These are phyloP conservation scores for Stichodactyla mertensii DNA, from an alignment of 64 coral and sea anemone genomes.

Conservation along the genomic window DNA sequence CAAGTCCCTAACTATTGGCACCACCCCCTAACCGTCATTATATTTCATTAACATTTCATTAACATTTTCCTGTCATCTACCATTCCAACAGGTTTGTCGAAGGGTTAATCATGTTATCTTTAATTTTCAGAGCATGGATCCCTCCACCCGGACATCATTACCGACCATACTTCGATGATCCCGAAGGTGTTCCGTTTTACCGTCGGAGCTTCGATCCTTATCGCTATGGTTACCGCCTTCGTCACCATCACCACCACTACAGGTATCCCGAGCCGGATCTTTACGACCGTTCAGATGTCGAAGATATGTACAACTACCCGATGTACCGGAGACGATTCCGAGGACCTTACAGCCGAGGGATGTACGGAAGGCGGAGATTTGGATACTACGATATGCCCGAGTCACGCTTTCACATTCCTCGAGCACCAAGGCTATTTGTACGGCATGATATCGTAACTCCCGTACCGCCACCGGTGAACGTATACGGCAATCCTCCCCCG, in stretches of 20 bases:
- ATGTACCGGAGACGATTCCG: conserved; percentile 14
- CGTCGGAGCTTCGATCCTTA: conserved; percentile 50
- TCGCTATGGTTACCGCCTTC: conserved; percentile 43
- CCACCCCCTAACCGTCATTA: background rate
- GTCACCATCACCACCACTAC: conserved; percentile 42
- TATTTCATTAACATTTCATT: background rate
- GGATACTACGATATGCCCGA: background rate
- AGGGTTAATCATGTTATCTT: background rate
- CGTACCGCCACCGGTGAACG: conserved; percentile 65
- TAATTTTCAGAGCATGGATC: conserved; percentile 14
- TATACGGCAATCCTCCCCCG: conserved; percentile 72
- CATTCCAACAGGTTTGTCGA: background rate
- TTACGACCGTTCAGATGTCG: conserved; percentile 44
- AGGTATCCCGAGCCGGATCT: conserved; percentile 30
- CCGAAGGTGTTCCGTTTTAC: conserved; percentile 57
- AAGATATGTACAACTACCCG: conserved; percentile 26
- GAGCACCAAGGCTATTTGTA: conserved; percentile 18
- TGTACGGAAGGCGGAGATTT: conserved; percentile 7
- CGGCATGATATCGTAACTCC: conserved; percentile 72
- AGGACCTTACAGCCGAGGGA: conserved; percentile 27
- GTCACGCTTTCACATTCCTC: conserved; percentile 16
- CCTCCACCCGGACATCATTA: background rate
- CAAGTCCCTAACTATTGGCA: no score
- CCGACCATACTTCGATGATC: background rate
- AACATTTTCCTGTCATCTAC: background rate